A percentile compares a stretch with the other conserved stretches of the same genome.
Conservation (phyloP, 2,797 vertebrate species). For the Okamejei kenojei region DNA sequence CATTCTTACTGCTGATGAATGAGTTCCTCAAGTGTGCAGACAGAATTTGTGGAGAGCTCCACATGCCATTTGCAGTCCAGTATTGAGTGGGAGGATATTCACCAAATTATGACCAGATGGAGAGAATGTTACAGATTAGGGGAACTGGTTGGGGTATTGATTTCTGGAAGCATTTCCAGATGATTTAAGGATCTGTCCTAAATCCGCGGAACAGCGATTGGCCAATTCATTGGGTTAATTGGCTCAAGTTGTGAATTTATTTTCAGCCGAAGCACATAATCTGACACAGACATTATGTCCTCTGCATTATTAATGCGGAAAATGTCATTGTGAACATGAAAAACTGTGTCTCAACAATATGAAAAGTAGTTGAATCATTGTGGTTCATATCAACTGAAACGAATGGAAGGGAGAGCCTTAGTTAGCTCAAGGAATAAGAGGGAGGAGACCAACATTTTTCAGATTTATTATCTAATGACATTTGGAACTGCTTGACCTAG, state of each 20-base stretch:
- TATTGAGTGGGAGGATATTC: not conserved
- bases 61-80: not conserved
- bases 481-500: not conserved
- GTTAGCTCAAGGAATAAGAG: not conserved
- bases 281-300: not conserved
- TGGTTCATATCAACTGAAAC: not conserved
- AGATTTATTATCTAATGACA: not conserved
- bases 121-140: not conserved
- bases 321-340: not conserved
- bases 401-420: not conserved
- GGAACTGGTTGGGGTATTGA: not conserved
- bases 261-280: not conserved
- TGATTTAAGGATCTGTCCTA: constrained; percentile 10
- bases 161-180: constrained; percentile 28
- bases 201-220: not conserved
- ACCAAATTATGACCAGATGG: constrained; percentile 24
- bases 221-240: not conserved
- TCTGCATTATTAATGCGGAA: not conserved
- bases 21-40: not conserved
- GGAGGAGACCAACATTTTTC: not conserved
- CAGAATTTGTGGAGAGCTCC: not conserved
- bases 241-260: not conserved
- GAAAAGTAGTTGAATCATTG: not conserved
- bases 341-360: not conserved
- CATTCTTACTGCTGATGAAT: constrained; percentile 13